Base-by-base conservation (phyloP, 2,797 vertebrate species). In the Hirundo rustica region DNA sequence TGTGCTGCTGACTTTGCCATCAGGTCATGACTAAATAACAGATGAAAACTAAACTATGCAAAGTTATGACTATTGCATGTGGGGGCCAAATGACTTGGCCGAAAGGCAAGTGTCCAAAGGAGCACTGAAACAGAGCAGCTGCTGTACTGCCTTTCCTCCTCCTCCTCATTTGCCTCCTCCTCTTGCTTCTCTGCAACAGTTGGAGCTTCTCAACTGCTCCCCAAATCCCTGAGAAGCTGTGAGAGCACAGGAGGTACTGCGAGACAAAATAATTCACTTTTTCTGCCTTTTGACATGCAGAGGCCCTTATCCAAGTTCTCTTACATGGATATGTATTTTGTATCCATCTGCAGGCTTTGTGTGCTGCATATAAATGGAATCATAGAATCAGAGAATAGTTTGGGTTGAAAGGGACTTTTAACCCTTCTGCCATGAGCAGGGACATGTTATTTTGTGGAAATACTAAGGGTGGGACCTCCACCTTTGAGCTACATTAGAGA, bases 91-190 rank as follows among this genome's bases (percentile, higher is more conserved):
- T 61, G 66, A 44, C 48, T 78, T 62, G 76, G 44, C 70, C 6
- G 7, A 89, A 92, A 92, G 51, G 45, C 85, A 85, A 64, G 8
- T 42, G 76, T 78, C 88, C 65, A 7, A 81, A 81, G 70, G 23
- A 89, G 40, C 48, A 44, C 29, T 86, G 91, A 94, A 85, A 77
- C 22, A 80, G 38, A 84, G 38, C 89, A 94, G 89, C 73, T 96
- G 92, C 82, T 84, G 75, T 57, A 25, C 38, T 66, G n/a, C 61
- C 40, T 45, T 83, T 71, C 19, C 22, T 89, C 42, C 62, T 80
- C 57, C 68, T 38, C 50, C 1, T 80, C 67, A 17, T 44, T 17
- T 5, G 0, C 34, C 25, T 85, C 58, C 65, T 79, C 60, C 20
- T 58, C 32, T 29, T 40, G n/a, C 45, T 85, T 22, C 57, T 47